Base-by-base conservation (phyloP, 2,113 vertebrate species). In the Perca fluviatilis region DNA sequence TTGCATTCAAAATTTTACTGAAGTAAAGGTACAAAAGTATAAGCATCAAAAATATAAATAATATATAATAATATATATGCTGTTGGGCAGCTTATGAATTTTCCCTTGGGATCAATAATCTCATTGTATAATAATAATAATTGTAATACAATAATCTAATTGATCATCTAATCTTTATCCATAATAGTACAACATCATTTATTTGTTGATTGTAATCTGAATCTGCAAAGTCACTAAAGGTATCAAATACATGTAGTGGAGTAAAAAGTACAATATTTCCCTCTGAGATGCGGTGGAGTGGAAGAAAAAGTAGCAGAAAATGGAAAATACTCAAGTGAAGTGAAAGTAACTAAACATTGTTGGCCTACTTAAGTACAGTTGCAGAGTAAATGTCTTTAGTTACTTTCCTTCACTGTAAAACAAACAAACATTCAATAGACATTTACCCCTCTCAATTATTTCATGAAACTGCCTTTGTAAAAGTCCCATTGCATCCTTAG, bases 401-500 rank as follows among this genome's bases (percentile, higher is more conserved):
- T 19, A 63, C 33, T 40, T 63, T 63, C 33, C 33, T 11, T 11
- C 18, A 53, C 50, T 21, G 50, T 53, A 58, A 30, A 15, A 13
- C 27, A 15, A 62, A 36, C 30, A 30, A 23, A 8, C 21, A 21
- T 58, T 46, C 0, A 56, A 18, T 36, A 19, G 21, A 40, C 14
- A 19, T 50, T 7, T 70, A 2, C 30, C 61, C 47, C 56, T 25
- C 21, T 61, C 6, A 27, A 1, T 43, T 27, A 30, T 40, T 43
- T 61, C 2, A 51, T 27, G 3, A 51, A 57, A 50, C 19, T 65
- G 47, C 27, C 49, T 66, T 69, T 27, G 23, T 43, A 43, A 67
- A 65, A 19, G 33, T 78, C 21, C 56, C 7, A 18, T 14, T 6
- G 77, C 64, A 50, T 80, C 71, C 19, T 54, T 33, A 60, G 30